Evolutionary conservation across 2,797 vertebrate species (phyloP).

Genomic region (Gambusia yucatana): DNA sequence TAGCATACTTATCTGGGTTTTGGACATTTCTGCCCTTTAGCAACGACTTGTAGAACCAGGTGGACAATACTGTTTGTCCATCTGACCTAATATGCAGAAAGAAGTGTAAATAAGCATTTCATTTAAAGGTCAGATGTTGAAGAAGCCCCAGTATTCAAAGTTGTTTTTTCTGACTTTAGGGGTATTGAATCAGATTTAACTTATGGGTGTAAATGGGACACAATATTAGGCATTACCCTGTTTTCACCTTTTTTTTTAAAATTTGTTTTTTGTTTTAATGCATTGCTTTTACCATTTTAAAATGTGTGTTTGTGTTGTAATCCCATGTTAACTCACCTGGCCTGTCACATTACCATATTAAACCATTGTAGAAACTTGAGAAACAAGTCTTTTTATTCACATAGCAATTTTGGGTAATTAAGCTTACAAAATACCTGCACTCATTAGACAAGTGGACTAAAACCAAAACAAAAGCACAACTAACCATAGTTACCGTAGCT

Average conservation of each 20-base stretch:
- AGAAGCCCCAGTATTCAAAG: background rate
- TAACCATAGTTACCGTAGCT: constrained; percentile 34
- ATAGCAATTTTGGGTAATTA: background rate
- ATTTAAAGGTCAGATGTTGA: background rate
- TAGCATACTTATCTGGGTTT: background rate
- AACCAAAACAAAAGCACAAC: constrained; percentile 25
- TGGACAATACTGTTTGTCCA: no score
- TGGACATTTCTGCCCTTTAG: background rate
- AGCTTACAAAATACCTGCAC: constrained; percentile 28
- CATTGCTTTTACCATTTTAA: background rate
- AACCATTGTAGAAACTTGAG: constrained; percentile 16
- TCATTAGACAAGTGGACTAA: constrained; percentile 25
- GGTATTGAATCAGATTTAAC: background rate
- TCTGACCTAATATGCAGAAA: background rate
- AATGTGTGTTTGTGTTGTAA: constrained; percentile 46
- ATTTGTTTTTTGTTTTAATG: background rate
- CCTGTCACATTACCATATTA: constrained; percentile 30
- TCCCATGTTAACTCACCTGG: constrained; percentile 60
- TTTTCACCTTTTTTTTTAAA: background rate
- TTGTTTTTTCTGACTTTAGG: background rate
- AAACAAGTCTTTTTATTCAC: constrained; percentile 8
- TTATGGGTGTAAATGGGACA: background rate
- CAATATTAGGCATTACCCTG: background rate
- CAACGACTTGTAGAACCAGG: background rate
- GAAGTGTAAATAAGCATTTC: background rate